phyloP scores from a whole-genome alignment of 2,888 invertebrate genomes.

The Apodemia hepburni region DNA sequence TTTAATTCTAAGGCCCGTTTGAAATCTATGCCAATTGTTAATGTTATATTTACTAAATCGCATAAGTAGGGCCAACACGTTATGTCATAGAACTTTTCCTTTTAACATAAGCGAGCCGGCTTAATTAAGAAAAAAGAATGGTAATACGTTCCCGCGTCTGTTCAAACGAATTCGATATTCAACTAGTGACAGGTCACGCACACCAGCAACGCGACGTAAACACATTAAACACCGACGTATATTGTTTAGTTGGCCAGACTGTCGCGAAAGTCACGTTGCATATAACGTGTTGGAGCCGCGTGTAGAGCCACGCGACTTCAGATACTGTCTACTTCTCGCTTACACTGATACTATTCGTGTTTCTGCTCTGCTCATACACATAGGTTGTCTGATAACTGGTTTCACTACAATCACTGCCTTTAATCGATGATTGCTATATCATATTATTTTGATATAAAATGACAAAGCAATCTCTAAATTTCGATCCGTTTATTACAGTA shows the following conservation, averaged over 20 bases:
- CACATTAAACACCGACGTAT: slow-evolving; percentile 53
- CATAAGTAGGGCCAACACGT: not conserved
- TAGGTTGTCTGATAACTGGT: slow-evolving; percentile 35
- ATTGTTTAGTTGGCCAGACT: slow-evolving; percentile 50
- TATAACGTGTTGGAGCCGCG: slow-evolving; percentile 60
- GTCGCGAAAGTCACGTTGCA: slow-evolving; percentile 64
- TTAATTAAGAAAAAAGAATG: slow-evolving; percentile 11
- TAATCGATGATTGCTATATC: slow-evolving; percentile 34
- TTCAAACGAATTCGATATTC: slow-evolving; percentile 24
- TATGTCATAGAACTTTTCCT: slow-evolving; percentile 14
- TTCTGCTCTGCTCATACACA: not conserved
- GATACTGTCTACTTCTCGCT: slow-evolving; percentile 33
- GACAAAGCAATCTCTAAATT: too few species aligned
- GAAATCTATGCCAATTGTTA: not conserved
- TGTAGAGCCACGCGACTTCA: slow-evolving; percentile 53
- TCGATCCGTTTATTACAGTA: too few species aligned
- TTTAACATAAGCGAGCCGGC: slow-evolving; percentile 5
- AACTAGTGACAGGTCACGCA: slow-evolving; percentile 35
- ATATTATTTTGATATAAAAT: not conserved
- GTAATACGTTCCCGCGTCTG: slow-evolving; percentile 25
- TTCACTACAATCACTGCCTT: slow-evolving; percentile 26
- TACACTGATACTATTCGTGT: slow-evolving; percentile 28
- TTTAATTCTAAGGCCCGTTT: not conserved
- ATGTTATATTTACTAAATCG: not conserved
- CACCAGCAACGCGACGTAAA: slow-evolving; percentile 47